These are phyloP conservation scores for Rhabdomys dilectus DNA, from an alignment of 2,113 vertebrate species.

Conservation along the genomic window DNA sequence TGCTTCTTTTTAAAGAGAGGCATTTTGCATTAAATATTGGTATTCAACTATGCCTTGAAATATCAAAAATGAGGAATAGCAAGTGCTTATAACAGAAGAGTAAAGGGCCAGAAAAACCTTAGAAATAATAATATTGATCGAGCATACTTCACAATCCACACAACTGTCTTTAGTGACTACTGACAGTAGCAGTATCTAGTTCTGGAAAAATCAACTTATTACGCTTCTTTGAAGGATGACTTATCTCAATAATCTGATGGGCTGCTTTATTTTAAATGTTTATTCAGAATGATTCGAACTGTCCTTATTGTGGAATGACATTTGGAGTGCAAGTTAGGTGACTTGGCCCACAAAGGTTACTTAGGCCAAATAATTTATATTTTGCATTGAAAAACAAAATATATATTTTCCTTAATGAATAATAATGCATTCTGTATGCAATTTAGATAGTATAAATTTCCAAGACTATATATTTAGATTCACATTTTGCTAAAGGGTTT, in stretches of 20 bases:
- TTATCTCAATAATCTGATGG: not conserved
- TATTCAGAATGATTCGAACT: not conserved
- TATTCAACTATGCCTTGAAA: not conserved
- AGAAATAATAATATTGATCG: not conserved
- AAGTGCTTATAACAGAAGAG: not conserved
- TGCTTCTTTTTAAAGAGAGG: not conserved
- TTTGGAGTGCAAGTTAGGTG: not conserved
- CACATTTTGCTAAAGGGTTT: slow-evolving; percentile 65
- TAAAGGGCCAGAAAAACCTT: not conserved
- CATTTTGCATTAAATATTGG: not conserved
- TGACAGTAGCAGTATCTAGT: not conserved
- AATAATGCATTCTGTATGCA: not conserved
- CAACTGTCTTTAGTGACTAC: not conserved
- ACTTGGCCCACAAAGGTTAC: not conserved
- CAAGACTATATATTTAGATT: not conserved
- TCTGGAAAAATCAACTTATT: not conserved
- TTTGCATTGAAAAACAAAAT: not conserved
- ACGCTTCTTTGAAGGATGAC: not conserved
- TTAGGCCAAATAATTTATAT: not conserved
- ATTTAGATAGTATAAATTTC: not conserved
- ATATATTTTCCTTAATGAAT: not conserved
- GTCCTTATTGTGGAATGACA: not conserved
- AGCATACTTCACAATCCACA: not conserved
- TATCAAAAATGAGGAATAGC: too few relatives aligned
- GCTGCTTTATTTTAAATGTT: not conserved